These are phyloP conservation scores for Fragum whitleyi DNA, from an alignment of 2,888 invertebrate genomes.

Conservation along the genomic window DNA sequence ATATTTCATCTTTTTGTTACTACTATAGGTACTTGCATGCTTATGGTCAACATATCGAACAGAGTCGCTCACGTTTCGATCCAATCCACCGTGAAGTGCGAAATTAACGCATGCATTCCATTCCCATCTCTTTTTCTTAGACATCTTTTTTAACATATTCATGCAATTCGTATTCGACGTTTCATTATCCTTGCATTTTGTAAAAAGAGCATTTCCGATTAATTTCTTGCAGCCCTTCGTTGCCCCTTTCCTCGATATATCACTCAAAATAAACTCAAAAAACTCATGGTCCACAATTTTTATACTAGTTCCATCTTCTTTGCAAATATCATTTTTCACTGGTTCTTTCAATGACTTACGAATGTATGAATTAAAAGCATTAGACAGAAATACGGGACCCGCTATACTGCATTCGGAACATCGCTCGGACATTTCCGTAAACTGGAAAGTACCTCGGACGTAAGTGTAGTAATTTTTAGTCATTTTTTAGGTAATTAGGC, in stretches of 20 bases:
- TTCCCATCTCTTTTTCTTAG: not conserved
- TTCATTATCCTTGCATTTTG: not conserved
- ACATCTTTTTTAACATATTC: no score
- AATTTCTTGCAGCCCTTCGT: not conserved
- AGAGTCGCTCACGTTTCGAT: not conserved
- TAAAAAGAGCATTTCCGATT: not conserved
- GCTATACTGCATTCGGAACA: no score
- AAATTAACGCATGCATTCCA: not conserved
- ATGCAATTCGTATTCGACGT: not conserved
- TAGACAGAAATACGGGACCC: not conserved
- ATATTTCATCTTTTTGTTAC: no score
- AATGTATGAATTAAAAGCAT: not conserved
- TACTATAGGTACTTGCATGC: not conserved
- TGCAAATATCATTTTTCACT: no score
- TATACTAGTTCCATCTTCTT: not conserved
- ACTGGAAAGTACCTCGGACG: no score
- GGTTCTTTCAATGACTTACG: not conserved
- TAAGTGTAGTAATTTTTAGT: no score
- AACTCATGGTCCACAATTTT: not conserved
- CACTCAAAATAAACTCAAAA: not conserved
- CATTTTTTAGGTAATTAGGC: no score
- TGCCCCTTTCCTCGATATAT: no score
- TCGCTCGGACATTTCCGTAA: no score
- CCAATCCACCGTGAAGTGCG: not conserved
- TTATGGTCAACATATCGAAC: conserved; percentile 2